Conservation (phyloP, 2,113 vertebrate species). For the Sinosuthora webbiana region DNA sequence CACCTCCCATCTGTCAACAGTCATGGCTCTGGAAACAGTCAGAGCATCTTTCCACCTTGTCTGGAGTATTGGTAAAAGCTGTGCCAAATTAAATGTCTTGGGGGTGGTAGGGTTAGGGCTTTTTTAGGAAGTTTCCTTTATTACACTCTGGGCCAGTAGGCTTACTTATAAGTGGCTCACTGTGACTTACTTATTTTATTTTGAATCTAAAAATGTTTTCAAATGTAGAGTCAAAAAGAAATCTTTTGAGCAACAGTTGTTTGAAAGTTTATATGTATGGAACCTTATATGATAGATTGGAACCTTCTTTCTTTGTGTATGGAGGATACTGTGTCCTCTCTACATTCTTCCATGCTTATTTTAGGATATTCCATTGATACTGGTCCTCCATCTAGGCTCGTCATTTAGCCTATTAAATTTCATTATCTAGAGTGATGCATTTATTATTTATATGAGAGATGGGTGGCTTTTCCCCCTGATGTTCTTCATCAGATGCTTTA, state of each 20-base stretch:
- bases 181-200: background rate
- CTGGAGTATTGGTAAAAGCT: background rate
- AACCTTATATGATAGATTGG: rapidly evolving
- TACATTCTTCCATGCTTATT: background rate
- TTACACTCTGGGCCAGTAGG: background rate
- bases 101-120: rapidly evolving
- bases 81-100: background rate
- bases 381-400: background rate
- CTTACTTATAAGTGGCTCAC: background rate
- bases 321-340: background rate
- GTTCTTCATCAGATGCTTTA: background rate
- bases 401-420: background rate
- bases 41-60: background rate
- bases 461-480: rapidly evolving
- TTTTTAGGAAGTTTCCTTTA: background rate
- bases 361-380: background rate
- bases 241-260: background rate
- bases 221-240: background rate
- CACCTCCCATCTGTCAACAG: background rate
- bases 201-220: background rate
- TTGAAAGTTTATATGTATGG: background rate
- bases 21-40: background rate
- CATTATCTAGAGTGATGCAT: background rate
- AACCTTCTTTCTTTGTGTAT: background rate
- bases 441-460: background rate